Evolutionary conservation across 2,797 vertebrate species (phyloP), one percentile per base, ranked within the genome.

Genomic region (Glossophaga mutica): DNA sequence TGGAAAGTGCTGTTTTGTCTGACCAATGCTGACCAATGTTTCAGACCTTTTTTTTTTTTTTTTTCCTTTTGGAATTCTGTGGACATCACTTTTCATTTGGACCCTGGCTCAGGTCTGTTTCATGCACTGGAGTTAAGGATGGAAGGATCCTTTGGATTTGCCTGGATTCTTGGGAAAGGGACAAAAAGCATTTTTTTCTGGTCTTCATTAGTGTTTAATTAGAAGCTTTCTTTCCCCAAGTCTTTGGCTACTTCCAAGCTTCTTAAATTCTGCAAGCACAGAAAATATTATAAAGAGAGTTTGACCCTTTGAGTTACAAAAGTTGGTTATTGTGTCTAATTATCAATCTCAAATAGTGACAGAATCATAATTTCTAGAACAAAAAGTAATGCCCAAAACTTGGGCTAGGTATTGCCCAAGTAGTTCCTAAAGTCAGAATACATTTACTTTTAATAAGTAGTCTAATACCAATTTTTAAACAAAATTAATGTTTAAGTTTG

Each of bases 181-280:
- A 86, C 68, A 71, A 19, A n/a, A 4, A 12, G 7, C 24, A 32
- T 65, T 79, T 59, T 59, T 67, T 70, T 39, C 68, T 71, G 46
- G 62, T 83, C 50, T 68, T 90, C 74, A 34, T 92, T 96, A 89
- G 44, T 67, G 39, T 95, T 96, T 92, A 83, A 96, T 96, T 87
- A 94, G 85, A 95, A 94, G n/a, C 24, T 82, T 88, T 24, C 83
- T 94, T 79, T 76, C 46, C 52, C 26, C 37, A 42, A 32, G 19
- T 88, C 82, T 88, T 79, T 67, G 46, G 50, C 91, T 87, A 14
- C 14, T 3, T 42, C 34, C 21, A 81, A 22, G 34, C 18, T 68
- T 90, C 95, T 87, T 15, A 44, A 93, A 77, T 90, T 96, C 68
- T 96, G 88, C 42, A 91, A 86, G 50, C 77, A 73, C 57, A 77